These are phyloP conservation scores for Mastomys natalensis DNA, from an alignment of 2,113 vertebrate genomes.

Conservation along the genomic window DNA sequence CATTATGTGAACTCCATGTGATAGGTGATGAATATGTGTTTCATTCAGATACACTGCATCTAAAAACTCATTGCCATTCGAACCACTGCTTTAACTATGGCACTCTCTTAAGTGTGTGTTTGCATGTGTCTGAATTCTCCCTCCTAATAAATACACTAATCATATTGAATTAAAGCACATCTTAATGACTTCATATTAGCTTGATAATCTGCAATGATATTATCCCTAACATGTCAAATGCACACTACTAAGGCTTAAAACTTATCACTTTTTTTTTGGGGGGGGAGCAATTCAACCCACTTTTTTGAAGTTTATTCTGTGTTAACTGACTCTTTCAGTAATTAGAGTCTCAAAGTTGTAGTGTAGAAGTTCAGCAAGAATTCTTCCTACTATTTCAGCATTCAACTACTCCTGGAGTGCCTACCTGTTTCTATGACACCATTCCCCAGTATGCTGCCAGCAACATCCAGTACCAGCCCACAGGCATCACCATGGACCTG, in stretches of 20 bases:
- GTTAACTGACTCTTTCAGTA: not conserved
- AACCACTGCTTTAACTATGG: not conserved
- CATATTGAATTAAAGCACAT: not conserved
- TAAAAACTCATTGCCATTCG: not conserved
- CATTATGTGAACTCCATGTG: not conserved
- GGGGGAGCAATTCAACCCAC: not conserved
- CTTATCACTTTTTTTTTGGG: not conserved
- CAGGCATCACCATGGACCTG: constrained; percentile 85
- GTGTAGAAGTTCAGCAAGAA: not conserved
- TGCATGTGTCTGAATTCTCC: not conserved
- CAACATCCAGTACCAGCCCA: accelerated
- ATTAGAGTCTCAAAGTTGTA: not conserved
- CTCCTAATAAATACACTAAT: not conserved
- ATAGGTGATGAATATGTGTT: not conserved
- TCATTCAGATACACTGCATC: not conserved
- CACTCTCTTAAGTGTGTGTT: not conserved
- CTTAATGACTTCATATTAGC: not conserved
- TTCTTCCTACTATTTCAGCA: constrained; percentile 77
- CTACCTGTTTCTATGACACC: constrained; percentile 88
- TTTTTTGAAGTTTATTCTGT: not conserved
- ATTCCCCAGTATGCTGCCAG: constrained; percentile 85
- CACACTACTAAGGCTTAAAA: not conserved
- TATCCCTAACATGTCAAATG: not conserved
- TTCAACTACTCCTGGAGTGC: not conserved
- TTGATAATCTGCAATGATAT: not conserved